Conservation (phyloP, 1,140 invertebrate genomes). For the Acromyrmex echinatior region DNA sequence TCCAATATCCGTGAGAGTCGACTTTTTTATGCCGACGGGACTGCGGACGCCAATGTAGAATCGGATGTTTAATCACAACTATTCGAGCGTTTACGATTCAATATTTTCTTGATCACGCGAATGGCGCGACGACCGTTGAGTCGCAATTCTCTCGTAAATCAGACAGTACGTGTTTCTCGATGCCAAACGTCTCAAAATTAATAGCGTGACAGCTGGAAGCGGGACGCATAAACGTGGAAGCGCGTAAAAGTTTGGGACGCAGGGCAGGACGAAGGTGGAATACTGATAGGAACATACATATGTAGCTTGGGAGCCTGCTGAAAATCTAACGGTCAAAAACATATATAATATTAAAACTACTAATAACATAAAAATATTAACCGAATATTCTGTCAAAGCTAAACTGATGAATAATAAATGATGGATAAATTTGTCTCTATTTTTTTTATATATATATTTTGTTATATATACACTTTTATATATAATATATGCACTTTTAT, state of each 20-base stretch:
- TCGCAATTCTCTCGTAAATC: slow-evolving; percentile 48
- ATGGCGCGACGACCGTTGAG: neutral
- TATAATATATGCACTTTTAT: neutral
- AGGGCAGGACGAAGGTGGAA: neutral
- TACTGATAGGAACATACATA: slow-evolving; percentile 8
- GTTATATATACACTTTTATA: neutral
- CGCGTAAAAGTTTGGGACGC: slow-evolving; percentile 27
- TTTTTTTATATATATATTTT: neutral
- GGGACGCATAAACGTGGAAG: slow-evolving; percentile 24
- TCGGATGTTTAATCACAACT: slow-evolving; percentile 7
- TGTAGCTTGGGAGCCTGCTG: neutral
- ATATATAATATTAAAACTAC: neutral
- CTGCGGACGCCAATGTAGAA: neutral
- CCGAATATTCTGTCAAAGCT: slow-evolving; percentile 12
- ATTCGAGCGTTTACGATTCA: slow-evolving; percentile 35
- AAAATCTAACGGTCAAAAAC: slow-evolving; percentile 4
- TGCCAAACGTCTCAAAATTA: slow-evolving; percentile 53
- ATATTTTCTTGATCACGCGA: slow-evolving; percentile 47
- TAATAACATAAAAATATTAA: neutral
- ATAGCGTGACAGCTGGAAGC: slow-evolving; percentile 32
- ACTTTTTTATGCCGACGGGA: neutral
- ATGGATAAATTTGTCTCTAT: neutral
- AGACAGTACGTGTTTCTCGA: slow-evolving; percentile 48
- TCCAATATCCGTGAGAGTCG: neutral
- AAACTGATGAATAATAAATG: neutral